Base-by-base conservation (phyloP, 2,113 vertebrate species). In the Hypanus sabinus region DNA sequence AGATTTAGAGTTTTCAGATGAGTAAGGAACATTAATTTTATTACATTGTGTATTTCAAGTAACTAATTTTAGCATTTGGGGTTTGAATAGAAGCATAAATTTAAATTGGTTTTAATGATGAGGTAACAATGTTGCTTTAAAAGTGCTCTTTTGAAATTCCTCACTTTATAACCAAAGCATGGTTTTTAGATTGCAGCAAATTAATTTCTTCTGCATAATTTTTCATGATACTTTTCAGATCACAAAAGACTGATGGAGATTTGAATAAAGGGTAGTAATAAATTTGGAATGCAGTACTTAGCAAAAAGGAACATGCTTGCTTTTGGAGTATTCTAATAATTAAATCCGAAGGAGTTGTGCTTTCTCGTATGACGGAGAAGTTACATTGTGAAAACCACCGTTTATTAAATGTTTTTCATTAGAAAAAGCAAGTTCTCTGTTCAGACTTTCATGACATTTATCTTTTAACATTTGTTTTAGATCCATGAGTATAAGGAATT, bases 401-500 rank as follows among this genome's bases (percentile, higher is more conserved):
- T 36, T 90, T 68, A 38, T 33, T 36, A 12, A 38, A 38, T 38
- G 18, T 46, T 14, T 10, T 71, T 38, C 20, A 11, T 33, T 7
- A 36, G n/a, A n/a, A 70, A 5, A 73, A 36, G 11, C 88, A 73
- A 71, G 68, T 27, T 93, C 65, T 73, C 16, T 71, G 65, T 73
- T 68, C 16, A 70, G 71, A 73, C n/a, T 10, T 38, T 92, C 62
- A 92, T 92, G 90, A 16, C 57, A 22, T 90, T 30, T 27, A 68
- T 65, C 30, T 46, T 93, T 93, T 65, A 62, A 62, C 71, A 71
- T 93, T 93, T 38, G 71, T 92, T 36, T 93, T 55, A 93, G 90
- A 22, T 93, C 65, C 33, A 73, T 38, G 90, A 70, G 90, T 93
- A 93, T 38, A 93, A 93, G 22, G 90, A 93, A 93, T 93, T 93